Percentiles rank a stretch among this genome's conserved stretches.
These are phyloP conservation scores for Lycocorax pyrrhopterus DNA, from an alignment of 2,113 vertebrate species.

Conservation along the genomic window DNA sequence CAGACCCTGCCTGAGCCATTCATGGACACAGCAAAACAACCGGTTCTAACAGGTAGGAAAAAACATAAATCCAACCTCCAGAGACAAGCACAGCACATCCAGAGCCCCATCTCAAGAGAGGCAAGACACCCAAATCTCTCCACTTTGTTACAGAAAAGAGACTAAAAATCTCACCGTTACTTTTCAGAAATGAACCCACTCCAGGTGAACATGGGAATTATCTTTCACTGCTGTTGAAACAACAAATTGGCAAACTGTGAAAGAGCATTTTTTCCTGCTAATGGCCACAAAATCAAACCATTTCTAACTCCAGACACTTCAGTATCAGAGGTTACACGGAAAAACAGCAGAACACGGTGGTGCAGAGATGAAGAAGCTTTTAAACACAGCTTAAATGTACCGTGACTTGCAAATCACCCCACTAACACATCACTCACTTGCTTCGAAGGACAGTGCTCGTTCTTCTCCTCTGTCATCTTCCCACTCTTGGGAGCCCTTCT, in stretches of 20 bases:
- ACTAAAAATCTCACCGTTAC: neutral
- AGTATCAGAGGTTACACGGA: neutral
- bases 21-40: neutral
- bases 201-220: neutral
- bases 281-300: neutral
- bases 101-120: neutral
- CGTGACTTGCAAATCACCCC: neutral
- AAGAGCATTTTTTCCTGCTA: neutral
- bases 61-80: neutral
- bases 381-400: neutral
- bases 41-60: neutral
- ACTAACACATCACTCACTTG: constrained; percentile 59
- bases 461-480: constrained; percentile 76
- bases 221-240: neutral
- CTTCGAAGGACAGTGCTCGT: constrained; percentile 68
- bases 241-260: neutral
- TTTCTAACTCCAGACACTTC: neutral
- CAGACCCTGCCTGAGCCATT: fast-evolving
- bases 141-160: neutral
- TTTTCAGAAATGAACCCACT: neutral
- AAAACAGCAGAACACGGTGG: fast-evolving
- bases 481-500: constrained; percentile 73
- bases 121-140: neutral
- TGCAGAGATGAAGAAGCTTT: neutral
- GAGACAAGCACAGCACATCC: neutral